Evolutionary conservation across 2,888 invertebrate genomes (phyloP).

Genomic region (Cylindroiulus punctatus): DNA sequence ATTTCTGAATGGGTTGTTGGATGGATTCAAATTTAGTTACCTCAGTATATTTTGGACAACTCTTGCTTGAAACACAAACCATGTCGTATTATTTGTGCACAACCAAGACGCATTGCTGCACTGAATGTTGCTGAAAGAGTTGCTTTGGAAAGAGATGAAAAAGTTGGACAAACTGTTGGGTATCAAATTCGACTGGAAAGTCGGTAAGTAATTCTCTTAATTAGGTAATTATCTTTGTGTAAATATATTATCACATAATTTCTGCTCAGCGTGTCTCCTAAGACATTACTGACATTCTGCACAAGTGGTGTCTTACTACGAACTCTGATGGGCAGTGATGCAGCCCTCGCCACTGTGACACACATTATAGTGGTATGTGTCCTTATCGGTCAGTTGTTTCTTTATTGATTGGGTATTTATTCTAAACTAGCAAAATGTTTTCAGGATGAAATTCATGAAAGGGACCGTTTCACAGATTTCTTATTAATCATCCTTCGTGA

Average conservation of each 20-base stretch:
- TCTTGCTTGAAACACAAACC: slow-evolving; percentile 71
- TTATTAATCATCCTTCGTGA: slow-evolving; percentile 85
- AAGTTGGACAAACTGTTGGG: slow-evolving; percentile 81
- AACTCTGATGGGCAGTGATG: slow-evolving; percentile 84
- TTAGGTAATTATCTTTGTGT: background rate
- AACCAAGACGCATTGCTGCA: slow-evolving; percentile 91
- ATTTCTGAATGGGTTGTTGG: no score
- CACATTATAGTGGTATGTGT: slow-evolving; percentile 68
- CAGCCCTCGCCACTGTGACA: slow-evolving; percentile 77
- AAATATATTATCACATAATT: background rate
- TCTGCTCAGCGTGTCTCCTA: slow-evolving; percentile 74
- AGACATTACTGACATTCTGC: slow-evolving; percentile 86
- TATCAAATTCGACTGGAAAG: slow-evolving; percentile 93
- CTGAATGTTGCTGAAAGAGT: slow-evolving; percentile 90
- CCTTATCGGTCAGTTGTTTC: background rate
- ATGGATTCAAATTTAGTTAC: slow-evolving; percentile 73
- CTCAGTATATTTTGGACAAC: slow-evolving; percentile 89
- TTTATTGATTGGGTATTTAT: background rate
- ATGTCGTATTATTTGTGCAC: slow-evolving; percentile 90
- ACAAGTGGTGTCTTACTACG: slow-evolving; percentile 91
- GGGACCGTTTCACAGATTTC: slow-evolving; percentile 93
- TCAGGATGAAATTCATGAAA: slow-evolving; percentile 91
- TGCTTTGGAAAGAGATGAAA: slow-evolving; percentile 84
- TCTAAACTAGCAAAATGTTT: slow-evolving; percentile 31
- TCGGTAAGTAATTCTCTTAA: slow-evolving; percentile 65